A percentile compares a stretch with the other conserved stretches of the same genome.
phyloP scores from a whole-genome alignment of 1,140 invertebrate genomes.

The Eriocheir sinensis region DNA sequence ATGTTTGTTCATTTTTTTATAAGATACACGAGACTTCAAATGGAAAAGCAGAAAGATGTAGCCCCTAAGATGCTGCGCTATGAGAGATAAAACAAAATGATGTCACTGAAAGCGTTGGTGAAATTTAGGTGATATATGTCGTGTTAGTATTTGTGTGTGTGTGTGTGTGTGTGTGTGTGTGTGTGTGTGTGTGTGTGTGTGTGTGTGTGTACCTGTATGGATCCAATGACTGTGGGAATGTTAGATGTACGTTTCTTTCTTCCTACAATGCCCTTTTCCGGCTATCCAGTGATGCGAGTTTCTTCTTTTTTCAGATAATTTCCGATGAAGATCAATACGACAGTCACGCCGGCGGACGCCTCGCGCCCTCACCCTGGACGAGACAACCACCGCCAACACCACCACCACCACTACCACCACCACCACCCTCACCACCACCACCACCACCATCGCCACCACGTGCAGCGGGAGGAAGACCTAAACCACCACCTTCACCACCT shows the following conservation, averaged over 20 bases:
- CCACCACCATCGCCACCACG: background rate
- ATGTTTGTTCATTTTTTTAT: too few relatives aligned
- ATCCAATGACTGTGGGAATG: background rate
- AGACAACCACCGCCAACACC: slow-evolving; percentile 31
- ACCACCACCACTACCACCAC: slow-evolving; percentile 7
- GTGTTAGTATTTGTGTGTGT: background rate
- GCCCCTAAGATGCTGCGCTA: background rate
- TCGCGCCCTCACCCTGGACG: background rate
- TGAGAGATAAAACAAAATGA: background rate
- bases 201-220: background rate
- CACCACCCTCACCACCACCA: background rate
- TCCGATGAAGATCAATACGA: slow-evolving; percentile 61
- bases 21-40: too few relatives aligned
- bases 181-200: slow-evolving; percentile 22
- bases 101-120: background rate
- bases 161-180: slow-evolving; percentile 22
- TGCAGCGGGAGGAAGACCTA: background rate
- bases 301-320: slow-evolving; percentile 48
- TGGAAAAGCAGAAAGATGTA: too few relatives aligned
- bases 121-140: background rate
- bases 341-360: slow-evolving; percentile 31
- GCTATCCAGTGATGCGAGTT: background rate
- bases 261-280: background rate
- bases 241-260: background rate
- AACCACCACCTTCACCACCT: background rate